A percentile compares a stretch with the other conserved stretches of the same genome.
These are phyloP conservation scores for Ammodytes marinus DNA, from an alignment of 2,113 vertebrate genomes.

Conservation along the genomic window DNA sequence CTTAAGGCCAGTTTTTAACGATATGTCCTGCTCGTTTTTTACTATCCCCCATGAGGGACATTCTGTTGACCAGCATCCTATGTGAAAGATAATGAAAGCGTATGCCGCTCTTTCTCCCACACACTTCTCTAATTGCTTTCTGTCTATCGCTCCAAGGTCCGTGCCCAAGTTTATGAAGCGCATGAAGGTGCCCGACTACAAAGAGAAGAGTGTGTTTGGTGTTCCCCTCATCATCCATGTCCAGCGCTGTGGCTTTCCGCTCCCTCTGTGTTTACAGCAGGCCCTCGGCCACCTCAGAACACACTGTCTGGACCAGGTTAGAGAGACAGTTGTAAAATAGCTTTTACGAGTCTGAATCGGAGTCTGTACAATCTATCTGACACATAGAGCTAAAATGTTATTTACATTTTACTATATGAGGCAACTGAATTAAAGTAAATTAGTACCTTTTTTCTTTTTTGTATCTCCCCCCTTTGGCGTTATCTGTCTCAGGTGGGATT, in stretches of 20 bases:
- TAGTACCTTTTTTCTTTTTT: neutral
- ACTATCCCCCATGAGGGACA: constrained; percentile 46
- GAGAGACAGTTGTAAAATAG: constrained; percentile 8
- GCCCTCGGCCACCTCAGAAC: constrained; percentile 90
- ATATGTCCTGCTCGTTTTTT: constrained; percentile 43
- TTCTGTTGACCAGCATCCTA: constrained; percentile 49
- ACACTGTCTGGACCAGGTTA: constrained; percentile 96
- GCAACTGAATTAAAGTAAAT: neutral
- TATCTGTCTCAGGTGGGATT: constrained; percentile 90
- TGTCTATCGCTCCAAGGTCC: constrained; percentile 70
- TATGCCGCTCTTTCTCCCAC: constrained; percentile 35
- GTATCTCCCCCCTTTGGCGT: neutral
- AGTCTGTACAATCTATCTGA: constrained; percentile 7
- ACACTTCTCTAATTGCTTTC: constrained; percentile 58
- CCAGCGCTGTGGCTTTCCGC: constrained; percentile 90
- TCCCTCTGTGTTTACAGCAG: constrained; percentile 95
- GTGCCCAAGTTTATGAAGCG: constrained; percentile 84
- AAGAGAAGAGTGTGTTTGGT: constrained; percentile 81
- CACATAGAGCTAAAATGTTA: neutral
- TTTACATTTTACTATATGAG: constrained; percentile 2
- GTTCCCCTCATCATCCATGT: constrained; percentile 93
- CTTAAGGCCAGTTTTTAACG: constrained; percentile 26
- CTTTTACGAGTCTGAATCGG: constrained; percentile 16
- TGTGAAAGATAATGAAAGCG: constrained; percentile 48
- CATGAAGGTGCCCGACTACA: constrained; percentile 81